Conservation (phyloP, 2,113 vertebrate genomes). For the Raja brachyura region DNA sequence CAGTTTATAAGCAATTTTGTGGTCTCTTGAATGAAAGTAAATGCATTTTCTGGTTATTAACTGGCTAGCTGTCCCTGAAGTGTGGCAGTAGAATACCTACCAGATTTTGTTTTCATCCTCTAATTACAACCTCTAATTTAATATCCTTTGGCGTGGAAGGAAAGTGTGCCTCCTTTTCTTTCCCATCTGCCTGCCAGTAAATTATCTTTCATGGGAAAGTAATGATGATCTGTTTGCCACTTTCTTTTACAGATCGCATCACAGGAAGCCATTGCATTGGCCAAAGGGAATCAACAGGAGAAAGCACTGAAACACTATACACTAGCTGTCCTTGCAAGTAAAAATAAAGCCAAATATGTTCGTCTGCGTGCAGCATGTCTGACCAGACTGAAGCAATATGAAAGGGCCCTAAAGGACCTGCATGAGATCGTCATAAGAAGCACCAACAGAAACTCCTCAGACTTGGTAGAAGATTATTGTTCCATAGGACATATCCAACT, state of each 20-base stretch:
- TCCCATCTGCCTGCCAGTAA: neutral
- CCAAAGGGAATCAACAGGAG: constrained; percentile 49
- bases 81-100: neutral
- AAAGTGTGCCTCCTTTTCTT: neutral
- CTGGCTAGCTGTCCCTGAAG: neutral
- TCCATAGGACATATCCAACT: constrained; percentile 64
- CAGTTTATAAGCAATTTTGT: neutral
- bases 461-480: constrained; percentile 66
- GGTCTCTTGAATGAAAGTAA: neutral
- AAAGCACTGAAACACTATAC: constrained; percentile 67
- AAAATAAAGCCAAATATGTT: constrained; percentile 50
- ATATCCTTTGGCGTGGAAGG: neutral
- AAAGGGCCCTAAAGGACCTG: constrained; percentile 67
- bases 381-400: constrained; percentile 55
- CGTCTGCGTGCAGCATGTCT: constrained; percentile 69
- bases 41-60: neutral
- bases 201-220: neutral
- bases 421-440: constrained; percentile 60
- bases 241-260: constrained; percentile 60
- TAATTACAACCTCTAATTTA: neutral
- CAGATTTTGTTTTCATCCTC: neutral
- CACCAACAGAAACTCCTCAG: constrained; percentile 15
- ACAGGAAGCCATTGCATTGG: constrained; percentile 61
- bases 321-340: constrained; percentile 60
- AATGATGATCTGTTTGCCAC: neutral